phyloP scores from a whole-genome alignment of 2,888 invertebrate species.

The Pocota personata region DNA sequence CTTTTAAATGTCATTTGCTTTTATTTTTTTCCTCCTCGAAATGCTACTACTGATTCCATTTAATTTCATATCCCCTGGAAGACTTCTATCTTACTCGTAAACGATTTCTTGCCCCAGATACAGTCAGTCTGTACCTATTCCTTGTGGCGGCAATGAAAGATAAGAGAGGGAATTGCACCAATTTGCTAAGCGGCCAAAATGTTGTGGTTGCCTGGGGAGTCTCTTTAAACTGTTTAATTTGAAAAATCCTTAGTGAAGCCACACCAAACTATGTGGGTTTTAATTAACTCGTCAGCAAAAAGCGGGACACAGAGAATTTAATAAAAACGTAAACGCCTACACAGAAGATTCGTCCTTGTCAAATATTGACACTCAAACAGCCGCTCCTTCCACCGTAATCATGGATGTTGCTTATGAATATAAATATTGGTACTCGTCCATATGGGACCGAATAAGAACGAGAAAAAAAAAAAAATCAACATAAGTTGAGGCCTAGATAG shows the following conservation, averaged over 20 bases:
- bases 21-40: slow-evolving; percentile 24
- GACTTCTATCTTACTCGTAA: slow-evolving; percentile 18
- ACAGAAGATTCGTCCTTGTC: slow-evolving; percentile 29
- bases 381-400: slow-evolving; percentile 4
- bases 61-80: slow-evolving; percentile 16
- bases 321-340: slow-evolving; percentile 46
- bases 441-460: not conserved
- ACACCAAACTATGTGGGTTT: not conserved
- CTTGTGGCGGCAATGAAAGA: slow-evolving; percentile 19
- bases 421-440: slow-evolving; percentile 68
- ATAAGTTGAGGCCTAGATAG: slow-evolving; percentile 58
- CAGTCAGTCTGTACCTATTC: slow-evolving; percentile 24
- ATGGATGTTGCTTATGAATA: slow-evolving; percentile 60
- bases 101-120: slow-evolving; percentile 40
- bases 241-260: not conserved
- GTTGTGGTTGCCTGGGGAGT: not conserved
- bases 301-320: slow-evolving; percentile 5
- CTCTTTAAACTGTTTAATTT: slow-evolving; percentile 34
- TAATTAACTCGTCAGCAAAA: slow-evolving; percentile 58
- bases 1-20: slow-evolving; percentile 60
- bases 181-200: slow-evolving; percentile 43
- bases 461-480: slow-evolving; percentile 23
- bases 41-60: not conserved
- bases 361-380: slow-evolving; percentile 56
- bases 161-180: slow-evolving; percentile 47